Evolutionary conservation across 2,888 invertebrate species (phyloP).

Genomic region (Tipula unca): DNA sequence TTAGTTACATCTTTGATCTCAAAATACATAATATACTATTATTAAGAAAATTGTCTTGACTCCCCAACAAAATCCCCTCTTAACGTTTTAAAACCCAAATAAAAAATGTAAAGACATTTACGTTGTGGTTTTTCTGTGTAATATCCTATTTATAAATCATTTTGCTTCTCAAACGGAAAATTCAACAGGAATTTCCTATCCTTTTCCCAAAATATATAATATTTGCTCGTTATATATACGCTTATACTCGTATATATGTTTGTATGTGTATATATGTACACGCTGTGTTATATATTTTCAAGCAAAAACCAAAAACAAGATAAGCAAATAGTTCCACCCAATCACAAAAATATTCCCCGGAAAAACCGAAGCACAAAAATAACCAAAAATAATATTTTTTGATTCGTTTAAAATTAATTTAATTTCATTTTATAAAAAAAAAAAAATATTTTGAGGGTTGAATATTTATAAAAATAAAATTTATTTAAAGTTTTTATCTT

Average conservation of each 20-base stretch:
- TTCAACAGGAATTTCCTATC: neutral
- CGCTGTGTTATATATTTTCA: neutral
- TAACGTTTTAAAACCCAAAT: neutral
- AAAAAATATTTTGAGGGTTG: neutral
- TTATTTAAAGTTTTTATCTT: neutral
- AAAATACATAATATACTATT: neutral
- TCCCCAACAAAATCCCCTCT: neutral
- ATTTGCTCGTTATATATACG: neutral
- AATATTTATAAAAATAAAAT: neutral
- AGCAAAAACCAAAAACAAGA: neutral
- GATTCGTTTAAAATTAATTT: conserved; percentile 8
- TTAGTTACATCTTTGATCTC: neutral
- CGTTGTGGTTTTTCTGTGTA: neutral
- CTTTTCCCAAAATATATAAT: neutral
- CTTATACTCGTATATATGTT: neutral
- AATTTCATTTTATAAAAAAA: neutral
- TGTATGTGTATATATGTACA: neutral
- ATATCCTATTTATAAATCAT: conserved; percentile 14
- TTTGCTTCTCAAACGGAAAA: neutral
- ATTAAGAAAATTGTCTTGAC: neutral
- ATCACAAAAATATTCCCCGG: neutral
- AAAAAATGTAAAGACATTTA: neutral
- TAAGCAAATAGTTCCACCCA: neutral
- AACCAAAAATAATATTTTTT: neutral
- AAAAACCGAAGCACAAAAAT: neutral